Conservation (phyloP, 1,140 invertebrate species). For the Aleiodes sp. region DNA sequence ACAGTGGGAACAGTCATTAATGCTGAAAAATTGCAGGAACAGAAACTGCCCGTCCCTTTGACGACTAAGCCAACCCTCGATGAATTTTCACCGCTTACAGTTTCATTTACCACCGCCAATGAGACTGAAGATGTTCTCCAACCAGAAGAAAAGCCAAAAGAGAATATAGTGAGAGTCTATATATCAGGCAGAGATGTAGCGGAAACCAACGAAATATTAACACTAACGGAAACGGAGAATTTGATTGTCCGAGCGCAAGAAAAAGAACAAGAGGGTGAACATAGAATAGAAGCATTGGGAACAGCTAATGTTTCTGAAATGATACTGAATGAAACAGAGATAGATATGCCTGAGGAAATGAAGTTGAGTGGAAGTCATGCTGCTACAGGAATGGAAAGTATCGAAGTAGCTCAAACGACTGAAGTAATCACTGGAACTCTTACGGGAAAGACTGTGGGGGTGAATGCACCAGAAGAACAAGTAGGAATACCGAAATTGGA, state of each 20-base stretch:
- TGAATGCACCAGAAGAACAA: constrained; percentile 34
- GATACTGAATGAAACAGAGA: constrained; percentile 22
- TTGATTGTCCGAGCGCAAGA: constrained; percentile 23
- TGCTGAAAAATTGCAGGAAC: constrained; percentile 35
- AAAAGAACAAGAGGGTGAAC: neutral
- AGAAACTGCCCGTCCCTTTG: constrained; percentile 30
- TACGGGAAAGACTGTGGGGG: constrained; percentile 31
- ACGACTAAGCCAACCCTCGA: constrained; percentile 40
- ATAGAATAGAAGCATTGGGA: constrained; percentile 4
- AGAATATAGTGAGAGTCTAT: constrained; percentile 37
- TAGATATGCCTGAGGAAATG: constrained; percentile 51
- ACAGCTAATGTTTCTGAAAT: constrained; percentile 29
- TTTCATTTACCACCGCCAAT: constrained; percentile 43
- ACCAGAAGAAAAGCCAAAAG: constrained; percentile 30
- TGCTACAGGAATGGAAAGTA: constrained; percentile 43
- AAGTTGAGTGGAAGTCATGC: constrained; percentile 39
- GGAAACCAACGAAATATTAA: constrained; percentile 43
- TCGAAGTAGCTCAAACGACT: constrained; percentile 42
- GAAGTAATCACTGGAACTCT: constrained; percentile 41
- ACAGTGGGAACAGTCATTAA: constrained; percentile 42
- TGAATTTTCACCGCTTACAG: constrained; percentile 41
- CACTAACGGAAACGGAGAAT: constrained; percentile 22
- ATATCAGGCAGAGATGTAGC: constrained; percentile 53
- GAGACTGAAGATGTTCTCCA: constrained; percentile 46
- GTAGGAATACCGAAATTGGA: constrained; percentile 36